A percentile compares a stretch with the other conserved stretches of the same genome.
phyloP scores from a whole-genome alignment of 2,888 invertebrate genomes.

The Phengaris alcon region DNA sequence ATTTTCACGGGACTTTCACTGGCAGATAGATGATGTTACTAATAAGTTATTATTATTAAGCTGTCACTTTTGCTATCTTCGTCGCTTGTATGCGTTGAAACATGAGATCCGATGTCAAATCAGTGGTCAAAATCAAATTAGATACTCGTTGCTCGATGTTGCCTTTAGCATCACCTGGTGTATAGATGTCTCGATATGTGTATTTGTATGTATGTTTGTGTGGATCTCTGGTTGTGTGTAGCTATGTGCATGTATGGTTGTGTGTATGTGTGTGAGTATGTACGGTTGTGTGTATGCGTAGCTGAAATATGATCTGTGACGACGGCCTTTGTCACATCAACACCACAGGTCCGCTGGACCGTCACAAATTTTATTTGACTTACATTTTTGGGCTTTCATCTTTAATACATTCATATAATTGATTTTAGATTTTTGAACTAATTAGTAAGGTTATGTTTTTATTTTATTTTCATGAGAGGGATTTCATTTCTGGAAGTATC shows the following conservation, averaged over 20 bases:
- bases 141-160: neutral
- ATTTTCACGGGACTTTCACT: too few relatives aligned
- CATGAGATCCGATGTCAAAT: neutral
- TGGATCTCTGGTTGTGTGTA: neutral
- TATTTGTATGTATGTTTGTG: neutral
- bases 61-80: neutral
- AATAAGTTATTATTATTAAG: neutral
- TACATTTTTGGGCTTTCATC: constrained; percentile 13
- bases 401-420: constrained; percentile 27
- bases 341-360: constrained; percentile 5
- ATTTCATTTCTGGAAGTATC: too few relatives aligned
- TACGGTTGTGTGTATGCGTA: neutral
- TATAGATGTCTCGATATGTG: neutral
- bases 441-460: constrained; percentile 17
- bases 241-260: neutral
- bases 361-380: constrained; percentile 27
- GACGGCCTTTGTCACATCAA: constrained; percentile 14
- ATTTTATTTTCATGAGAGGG: neutral
- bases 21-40: too few relatives aligned
- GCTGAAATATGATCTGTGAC: constrained; percentile 19
- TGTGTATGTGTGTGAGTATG: neutral
- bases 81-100: neutral
- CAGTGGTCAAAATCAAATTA: neutral
- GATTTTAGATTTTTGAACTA: constrained; percentile 12
- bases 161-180: constrained; percentile 4